phyloP scores from a whole-genome alignment of 2,888 invertebrate species.

The Agriopis marginaria region DNA sequence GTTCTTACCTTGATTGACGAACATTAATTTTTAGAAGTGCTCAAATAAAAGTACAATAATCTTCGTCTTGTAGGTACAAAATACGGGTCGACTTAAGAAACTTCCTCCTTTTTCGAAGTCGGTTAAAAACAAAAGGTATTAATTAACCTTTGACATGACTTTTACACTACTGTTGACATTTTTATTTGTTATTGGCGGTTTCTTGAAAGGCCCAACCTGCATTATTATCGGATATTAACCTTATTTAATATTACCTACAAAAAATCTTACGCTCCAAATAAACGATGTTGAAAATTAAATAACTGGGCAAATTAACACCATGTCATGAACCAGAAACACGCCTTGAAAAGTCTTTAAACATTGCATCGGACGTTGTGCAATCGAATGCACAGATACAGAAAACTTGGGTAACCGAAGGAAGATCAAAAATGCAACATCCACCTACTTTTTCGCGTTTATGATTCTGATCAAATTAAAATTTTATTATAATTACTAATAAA shows the following conservation, averaged over 20 bases:
- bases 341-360: constrained; percentile 3
- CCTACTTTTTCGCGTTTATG: background rate
- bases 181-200: no score
- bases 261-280: constrained; percentile 4
- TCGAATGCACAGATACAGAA: constrained; percentile 2
- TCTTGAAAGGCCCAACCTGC: background rate
- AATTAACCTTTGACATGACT: no score
- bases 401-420: constrained; percentile 11
- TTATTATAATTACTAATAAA: background rate
- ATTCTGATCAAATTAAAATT: no score
- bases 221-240: background rate
- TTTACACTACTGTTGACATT: no score
- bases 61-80: no score
- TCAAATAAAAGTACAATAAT: no score
- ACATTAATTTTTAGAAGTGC: no score
- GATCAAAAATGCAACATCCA: constrained; percentile 10
- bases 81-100: no score
- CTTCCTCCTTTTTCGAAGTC: no score
- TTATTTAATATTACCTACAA: background rate
- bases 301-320: constrained; percentile 3
- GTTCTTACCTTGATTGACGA: no score
- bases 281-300: constrained; percentile 13
- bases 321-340: constrained; percentile 11
- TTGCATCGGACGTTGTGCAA: constrained; percentile 14
- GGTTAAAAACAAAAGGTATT: no score